phyloP scores from a whole-genome alignment of 1,140 invertebrate species.

The Drosophila busckii region DNA sequence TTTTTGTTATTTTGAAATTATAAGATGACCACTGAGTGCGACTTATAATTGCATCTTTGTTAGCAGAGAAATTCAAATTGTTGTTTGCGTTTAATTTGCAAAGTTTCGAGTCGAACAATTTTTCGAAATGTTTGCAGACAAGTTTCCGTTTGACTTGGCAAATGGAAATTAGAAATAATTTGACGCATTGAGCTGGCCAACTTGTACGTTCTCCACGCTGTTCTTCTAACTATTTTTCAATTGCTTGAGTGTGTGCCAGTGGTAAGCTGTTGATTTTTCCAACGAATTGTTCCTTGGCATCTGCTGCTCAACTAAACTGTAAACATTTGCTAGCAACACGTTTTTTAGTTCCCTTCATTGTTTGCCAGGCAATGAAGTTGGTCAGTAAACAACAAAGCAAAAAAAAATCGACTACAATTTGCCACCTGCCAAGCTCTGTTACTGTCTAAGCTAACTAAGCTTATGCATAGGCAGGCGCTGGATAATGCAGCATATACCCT shows the following conservation, averaged over 20 bases:
- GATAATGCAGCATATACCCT: too few relatives aligned
- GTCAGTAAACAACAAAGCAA: constrained; percentile 20
- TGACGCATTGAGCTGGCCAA: too few relatives aligned
- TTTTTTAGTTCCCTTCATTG: constrained; percentile 41
- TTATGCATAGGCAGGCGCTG: too few relatives aligned
- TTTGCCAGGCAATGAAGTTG: constrained; percentile 18
- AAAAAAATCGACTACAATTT: constrained; percentile 15
- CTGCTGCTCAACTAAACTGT: constrained; percentile 54
- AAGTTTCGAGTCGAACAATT: too few relatives aligned
- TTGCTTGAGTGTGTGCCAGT: not conserved
- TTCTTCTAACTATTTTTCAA: not conserved
- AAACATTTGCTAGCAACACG: constrained; percentile 65
- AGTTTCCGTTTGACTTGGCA: not conserved
- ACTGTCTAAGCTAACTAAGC: too few relatives aligned
- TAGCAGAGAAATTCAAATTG: too few relatives aligned
- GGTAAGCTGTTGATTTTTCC: constrained; percentile 49
- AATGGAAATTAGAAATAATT: constrained; percentile 12
- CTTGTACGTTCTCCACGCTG: too few relatives aligned
- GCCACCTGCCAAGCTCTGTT: constrained; percentile 2
- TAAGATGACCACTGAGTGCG: too few relatives aligned
- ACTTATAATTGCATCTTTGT: too few relatives aligned
- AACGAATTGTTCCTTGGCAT: constrained; percentile 66
- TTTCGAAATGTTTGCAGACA: too few relatives aligned
- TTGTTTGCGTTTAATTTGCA: too few relatives aligned
- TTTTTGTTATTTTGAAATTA: too few relatives aligned